phyloP scores from a whole-genome alignment of 1,140 invertebrate species.

The Limonius californicus region DNA sequence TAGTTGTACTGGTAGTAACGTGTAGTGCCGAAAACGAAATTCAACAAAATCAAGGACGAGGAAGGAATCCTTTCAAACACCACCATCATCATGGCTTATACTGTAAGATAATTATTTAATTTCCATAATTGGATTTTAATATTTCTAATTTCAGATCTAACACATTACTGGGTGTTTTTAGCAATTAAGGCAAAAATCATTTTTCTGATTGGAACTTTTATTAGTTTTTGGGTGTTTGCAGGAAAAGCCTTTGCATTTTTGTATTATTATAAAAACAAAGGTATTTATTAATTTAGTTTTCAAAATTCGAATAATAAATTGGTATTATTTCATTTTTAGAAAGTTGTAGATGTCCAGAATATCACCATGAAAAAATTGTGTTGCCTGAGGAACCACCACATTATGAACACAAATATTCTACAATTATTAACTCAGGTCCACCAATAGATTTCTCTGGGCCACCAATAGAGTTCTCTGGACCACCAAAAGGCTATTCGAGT shows the following conservation, averaged over 20 bases:
- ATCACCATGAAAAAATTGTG: no score
- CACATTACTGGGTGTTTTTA: constrained; percentile 35
- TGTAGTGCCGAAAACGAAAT: background rate
- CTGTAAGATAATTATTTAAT: background rate
- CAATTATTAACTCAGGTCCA: background rate
- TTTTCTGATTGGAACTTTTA: constrained; percentile 39
- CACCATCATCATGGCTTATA: background rate
- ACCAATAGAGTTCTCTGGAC: constrained; percentile 2
- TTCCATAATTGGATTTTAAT: background rate
- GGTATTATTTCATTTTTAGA: background rate
- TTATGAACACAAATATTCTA: background rate
- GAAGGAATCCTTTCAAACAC: background rate
- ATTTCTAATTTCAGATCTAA: background rate
- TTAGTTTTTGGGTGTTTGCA: constrained; percentile 36
- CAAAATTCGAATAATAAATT: no score
- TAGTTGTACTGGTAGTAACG: background rate
- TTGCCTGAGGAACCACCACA: no score
- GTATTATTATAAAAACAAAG: constrained; percentile 29
- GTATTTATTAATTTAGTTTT: background rate
- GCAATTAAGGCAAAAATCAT: constrained; percentile 42
- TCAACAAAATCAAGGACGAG: background rate
- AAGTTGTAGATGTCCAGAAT: background rate
- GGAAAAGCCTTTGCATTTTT: constrained; percentile 40
- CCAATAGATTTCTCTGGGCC: background rate
- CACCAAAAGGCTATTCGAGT: background rate